phyloP scores from a whole-genome alignment of 2,113 vertebrate species.

The Chionomys nivalis region DNA sequence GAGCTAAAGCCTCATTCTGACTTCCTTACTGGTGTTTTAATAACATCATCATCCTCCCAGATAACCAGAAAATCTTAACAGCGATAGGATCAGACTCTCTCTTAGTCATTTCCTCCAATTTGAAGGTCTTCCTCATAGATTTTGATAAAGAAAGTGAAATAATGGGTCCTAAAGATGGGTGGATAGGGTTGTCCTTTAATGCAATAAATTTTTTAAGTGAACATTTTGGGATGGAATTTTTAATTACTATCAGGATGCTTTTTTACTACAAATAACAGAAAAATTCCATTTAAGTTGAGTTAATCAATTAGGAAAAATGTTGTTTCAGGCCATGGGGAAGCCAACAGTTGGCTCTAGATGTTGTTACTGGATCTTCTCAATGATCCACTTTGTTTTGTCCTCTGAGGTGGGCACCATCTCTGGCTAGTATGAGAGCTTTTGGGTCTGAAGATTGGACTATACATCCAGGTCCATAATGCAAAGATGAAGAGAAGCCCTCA shows the following conservation, averaged over 20 bases:
- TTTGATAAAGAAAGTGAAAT: background rate
- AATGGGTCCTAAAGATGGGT: background rate
- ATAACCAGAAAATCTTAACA: background rate
- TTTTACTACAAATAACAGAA: constrained; percentile 10
- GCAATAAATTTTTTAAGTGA: background rate
- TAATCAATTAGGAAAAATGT: background rate
- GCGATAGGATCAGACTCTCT: background rate
- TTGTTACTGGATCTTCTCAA: background rate
- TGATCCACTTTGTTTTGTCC: background rate
- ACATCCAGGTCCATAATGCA: background rate
- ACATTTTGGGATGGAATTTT: background rate
- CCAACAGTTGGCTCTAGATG: background rate
- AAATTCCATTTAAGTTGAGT: background rate
- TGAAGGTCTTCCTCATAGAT: background rate
- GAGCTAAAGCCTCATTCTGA: background rate
- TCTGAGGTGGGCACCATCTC: background rate
- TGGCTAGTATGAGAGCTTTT: background rate
- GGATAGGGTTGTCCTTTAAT: background rate
- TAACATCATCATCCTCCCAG: background rate
- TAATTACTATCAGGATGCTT: constrained; percentile 7
- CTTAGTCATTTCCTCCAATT: background rate
- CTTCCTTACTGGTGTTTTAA: background rate
- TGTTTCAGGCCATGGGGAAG: background rate
- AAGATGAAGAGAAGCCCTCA: background rate
- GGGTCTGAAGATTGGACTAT: background rate